phyloP scores from a whole-genome alignment of 2,888 invertebrate species.

The Cheilosia soror region DNA sequence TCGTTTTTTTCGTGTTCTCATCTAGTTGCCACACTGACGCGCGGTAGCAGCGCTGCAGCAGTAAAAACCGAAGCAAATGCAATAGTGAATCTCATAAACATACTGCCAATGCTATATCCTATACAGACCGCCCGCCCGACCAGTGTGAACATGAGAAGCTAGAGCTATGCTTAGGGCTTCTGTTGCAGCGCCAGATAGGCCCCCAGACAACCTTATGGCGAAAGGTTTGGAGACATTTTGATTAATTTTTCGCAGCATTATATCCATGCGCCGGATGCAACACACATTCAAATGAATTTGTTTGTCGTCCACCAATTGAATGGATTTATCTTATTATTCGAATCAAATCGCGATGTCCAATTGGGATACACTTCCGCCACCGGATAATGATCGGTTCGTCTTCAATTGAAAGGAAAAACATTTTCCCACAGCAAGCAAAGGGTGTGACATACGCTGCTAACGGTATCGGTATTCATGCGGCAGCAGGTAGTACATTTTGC shows the following conservation, averaged over 20 bases:
- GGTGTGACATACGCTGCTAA: constrained; percentile 62
- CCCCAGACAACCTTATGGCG: constrained; percentile 27
- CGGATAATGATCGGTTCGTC: constrained; percentile 58
- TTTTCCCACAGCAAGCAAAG: constrained; percentile 66
- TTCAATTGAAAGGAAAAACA: constrained; percentile 1
- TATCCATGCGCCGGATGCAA: constrained; percentile 75
- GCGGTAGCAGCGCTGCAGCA: constrained; percentile 28
- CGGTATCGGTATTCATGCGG: constrained; percentile 55
- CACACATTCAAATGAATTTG: constrained; percentile 69
- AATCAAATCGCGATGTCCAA: constrained; percentile 69
- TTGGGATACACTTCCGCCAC: constrained; percentile 67
- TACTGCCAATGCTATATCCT: constrained; percentile 42
- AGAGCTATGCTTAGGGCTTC: constrained; percentile 44
- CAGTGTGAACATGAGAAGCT: constrained; percentile 57
- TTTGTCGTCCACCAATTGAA: constrained; percentile 55
- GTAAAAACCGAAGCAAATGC: constrained; percentile 45
- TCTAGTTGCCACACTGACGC: constrained; percentile 71
- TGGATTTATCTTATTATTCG: constrained; percentile 53
- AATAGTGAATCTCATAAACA: constrained; percentile 72
- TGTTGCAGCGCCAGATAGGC: constrained; percentile 12
- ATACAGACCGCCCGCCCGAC: constrained; percentile 20
- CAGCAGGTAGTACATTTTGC: constrained; percentile 41
- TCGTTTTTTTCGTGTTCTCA: constrained; percentile 63
- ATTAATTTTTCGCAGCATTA: constrained; percentile 73
- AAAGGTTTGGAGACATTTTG: constrained; percentile 75